Evolutionary conservation across 2,888 invertebrate species (phyloP).

Genomic region (Drepana falcataria): DNA sequence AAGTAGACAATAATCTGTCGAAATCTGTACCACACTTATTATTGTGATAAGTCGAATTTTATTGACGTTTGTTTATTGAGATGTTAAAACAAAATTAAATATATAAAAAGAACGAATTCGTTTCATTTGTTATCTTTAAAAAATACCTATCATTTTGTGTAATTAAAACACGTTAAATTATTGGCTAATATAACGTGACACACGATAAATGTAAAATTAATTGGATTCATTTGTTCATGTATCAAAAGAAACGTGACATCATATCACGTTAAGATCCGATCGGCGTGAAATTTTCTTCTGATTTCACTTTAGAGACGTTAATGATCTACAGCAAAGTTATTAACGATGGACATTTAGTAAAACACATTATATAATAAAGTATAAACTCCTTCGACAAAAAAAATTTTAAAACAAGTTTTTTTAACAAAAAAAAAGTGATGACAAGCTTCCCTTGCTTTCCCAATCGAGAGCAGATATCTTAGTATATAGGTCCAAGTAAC

Average conservation of each 20-base stretch:
- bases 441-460: too few relatives aligned
- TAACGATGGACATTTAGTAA: conserved; percentile 15
- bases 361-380: background rate
- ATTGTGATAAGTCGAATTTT: conserved; percentile 40
- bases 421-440: too few relatives aligned
- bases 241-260: conserved; percentile 34
- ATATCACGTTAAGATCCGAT: conserved; percentile 27
- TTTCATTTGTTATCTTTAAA: too few relatives aligned
- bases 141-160: background rate
- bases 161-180: background rate
- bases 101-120: background rate
- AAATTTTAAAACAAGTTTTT: too few relatives aligned
- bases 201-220: conserved; percentile 8
- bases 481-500: too few relatives aligned
- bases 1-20: background rate
- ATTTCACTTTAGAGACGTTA: conserved; percentile 46
- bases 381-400: background rate
- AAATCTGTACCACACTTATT: conserved; percentile 23
- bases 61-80: conserved; percentile 25
- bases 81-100: conserved; percentile 20
- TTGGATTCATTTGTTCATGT: conserved; percentile 19
- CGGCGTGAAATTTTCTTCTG: conserved; percentile 29
- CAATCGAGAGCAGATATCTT: too few relatives aligned
- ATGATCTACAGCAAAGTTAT: conserved; percentile 28
- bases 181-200: background rate